Percentiles rank a stretch among this genome's conserved stretches.
phyloP scores from a whole-genome alignment of 2,888 invertebrate genomes.

The Galeruca laticollis region DNA sequence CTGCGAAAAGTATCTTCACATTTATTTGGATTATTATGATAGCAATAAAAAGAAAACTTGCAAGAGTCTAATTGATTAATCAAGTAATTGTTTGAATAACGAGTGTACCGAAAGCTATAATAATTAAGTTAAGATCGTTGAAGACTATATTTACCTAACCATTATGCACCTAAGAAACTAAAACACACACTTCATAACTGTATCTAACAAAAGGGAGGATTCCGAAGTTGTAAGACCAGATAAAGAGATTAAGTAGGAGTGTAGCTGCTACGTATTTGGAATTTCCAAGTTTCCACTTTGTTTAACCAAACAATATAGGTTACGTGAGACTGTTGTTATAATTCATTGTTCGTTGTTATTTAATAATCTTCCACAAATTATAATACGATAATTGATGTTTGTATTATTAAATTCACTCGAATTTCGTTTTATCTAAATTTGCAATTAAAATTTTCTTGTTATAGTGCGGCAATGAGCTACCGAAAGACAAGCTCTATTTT shows the following conservation, averaged over 20 bases:
- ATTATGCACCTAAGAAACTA: not conserved
- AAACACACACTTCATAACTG: constrained; percentile 4
- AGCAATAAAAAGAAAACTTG: too few relatives aligned
- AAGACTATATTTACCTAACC: not conserved
- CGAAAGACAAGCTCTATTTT: not conserved
- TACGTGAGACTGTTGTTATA: not conserved
- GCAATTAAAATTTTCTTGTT: not conserved
- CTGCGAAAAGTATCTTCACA: too few relatives aligned
- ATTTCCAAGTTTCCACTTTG: constrained; percentile 7
- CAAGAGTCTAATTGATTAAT: too few relatives aligned
- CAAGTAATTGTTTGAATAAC: too few relatives aligned
- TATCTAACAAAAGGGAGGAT: constrained; percentile 14
- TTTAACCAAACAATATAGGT: constrained; percentile 4
- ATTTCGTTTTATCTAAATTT: not conserved
- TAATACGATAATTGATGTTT: not conserved
- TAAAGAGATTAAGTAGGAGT: constrained; percentile 11
- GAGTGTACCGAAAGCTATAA: not conserved
- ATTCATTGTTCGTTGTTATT: not conserved
- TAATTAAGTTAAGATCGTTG: not conserved
- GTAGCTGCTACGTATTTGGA: constrained; percentile 9
- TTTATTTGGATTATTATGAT: too few relatives aligned
- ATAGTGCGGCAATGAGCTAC: not conserved
- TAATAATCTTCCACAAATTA: not conserved
- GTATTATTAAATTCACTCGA: not conserved
- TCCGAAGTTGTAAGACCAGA: constrained; percentile 4